phyloP scores from a whole-genome alignment of 2,113 vertebrate genomes.

The Heterochromis multidens region DNA sequence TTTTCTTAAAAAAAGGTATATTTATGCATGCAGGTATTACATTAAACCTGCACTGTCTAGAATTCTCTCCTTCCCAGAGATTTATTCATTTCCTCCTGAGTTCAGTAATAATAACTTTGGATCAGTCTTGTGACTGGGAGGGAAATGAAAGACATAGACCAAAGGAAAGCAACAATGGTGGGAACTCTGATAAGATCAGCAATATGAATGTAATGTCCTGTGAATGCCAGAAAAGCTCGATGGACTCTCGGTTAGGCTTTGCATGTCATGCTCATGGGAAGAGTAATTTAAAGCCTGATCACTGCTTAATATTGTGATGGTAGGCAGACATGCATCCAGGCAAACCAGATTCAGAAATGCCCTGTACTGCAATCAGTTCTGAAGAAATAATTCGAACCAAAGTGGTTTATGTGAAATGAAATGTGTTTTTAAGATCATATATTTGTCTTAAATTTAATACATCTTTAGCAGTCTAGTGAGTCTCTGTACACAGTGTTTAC shows the following conservation, averaged over 20 bases:
- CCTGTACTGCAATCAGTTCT: not conserved
- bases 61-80: slow-evolving; percentile 47
- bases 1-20: not conserved
- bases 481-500: not conserved
- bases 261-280: slow-evolving; percentile 2
- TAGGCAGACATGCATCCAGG: not conserved
- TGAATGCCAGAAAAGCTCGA: slow-evolving; percentile 13
- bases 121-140: slow-evolving; percentile 27
- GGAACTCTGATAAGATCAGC: slow-evolving; percentile 63
- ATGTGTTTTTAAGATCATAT: not conserved
- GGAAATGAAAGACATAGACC: slow-evolving; percentile 62
- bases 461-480: not conserved
- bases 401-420: not conserved
- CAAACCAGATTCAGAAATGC: slow-evolving; percentile 3
- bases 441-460: not conserved
- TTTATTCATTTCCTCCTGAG: slow-evolving; percentile 60
- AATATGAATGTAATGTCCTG: slow-evolving; percentile 56
- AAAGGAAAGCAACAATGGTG: slow-evolving; percentile 36
- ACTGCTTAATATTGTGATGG: not conserved
- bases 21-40: not conserved
- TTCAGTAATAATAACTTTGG: slow-evolving; percentile 45
- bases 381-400: not conserved
- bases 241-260: not conserved
- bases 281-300: slow-evolving; percentile 15
- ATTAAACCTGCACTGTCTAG: not conserved